Percentiles rank a stretch among this genome's conserved stretches.
Conservation (phyloP, 1,140 invertebrate species). For the Drosophila nigrodunni region DNA sequence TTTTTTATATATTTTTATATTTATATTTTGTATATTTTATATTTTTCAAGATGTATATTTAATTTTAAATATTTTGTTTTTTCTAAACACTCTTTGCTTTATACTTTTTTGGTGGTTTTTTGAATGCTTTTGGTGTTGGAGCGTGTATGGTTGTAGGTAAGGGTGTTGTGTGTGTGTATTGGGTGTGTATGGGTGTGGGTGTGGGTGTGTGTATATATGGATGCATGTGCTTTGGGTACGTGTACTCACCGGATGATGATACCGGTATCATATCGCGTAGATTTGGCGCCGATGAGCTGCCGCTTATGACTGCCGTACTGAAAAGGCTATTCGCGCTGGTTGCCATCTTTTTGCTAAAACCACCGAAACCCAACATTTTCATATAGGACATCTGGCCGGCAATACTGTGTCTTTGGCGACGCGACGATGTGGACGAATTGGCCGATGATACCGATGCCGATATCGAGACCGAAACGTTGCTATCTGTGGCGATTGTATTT, state of each 20-base stretch:
- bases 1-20: no score
- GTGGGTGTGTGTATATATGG: background rate
- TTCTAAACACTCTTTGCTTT: no score
- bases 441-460: constrained; percentile 77
- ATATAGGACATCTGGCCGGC: constrained; percentile 96
- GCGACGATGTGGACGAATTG: constrained; percentile 86
- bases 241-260: constrained; percentile 89
- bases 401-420: constrained; percentile 96
- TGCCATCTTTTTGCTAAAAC: constrained; percentile 88
- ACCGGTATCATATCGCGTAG: constrained; percentile 93
- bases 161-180: background rate
- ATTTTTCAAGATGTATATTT: no score
- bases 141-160: background rate
- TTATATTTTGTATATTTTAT: no score
- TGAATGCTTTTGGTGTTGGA: background rate
- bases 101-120: no score
- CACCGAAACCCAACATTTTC: constrained; percentile 92
- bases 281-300: constrained; percentile 95
- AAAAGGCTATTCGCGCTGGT: constrained; percentile 93
- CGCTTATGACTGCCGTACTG: constrained; percentile 97
- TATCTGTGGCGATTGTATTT: constrained; percentile 80
- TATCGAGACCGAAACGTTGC: constrained; percentile 73
- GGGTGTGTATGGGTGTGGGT: background rate
- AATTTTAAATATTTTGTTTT: no score
- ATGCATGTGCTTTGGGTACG: background rate